Base-by-base conservation (phyloP, 37 sponge, comb jelly and placozoan species). In the Chondrosia reniformis region DNA sequence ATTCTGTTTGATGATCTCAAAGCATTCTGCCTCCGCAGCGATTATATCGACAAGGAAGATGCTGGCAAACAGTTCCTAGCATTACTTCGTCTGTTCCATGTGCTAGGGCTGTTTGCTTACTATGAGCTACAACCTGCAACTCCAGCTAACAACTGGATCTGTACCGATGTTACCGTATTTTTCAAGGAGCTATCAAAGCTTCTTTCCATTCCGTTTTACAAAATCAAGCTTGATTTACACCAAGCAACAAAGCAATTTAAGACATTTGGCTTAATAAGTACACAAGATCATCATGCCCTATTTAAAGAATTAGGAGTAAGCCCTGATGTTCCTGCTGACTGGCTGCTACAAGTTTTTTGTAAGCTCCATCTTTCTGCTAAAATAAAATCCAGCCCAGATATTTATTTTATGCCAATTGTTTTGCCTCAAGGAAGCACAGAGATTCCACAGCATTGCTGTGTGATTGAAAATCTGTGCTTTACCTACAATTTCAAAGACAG, bases 121-220 rank as follows among this genome's bases (percentile, higher is more conserved):
- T 69, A 43, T 6, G 43, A 69, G 1, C 43, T 69, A 4, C 38
- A 31, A 21, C n/a, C 15, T 2, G 21, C 41, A 41, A 41, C 72
- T 43, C 44, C 39, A 1, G 72, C 39, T 19, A n/a, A 41, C 41
- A 2, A 41, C n/a, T 69, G 41, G 24, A 44, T 69, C 37, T 69
- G 72, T 38, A 69, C 72, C n/a, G 72, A 69, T 38, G 41, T 24
- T 24, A 39, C 41, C 3, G 5, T 69, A 8, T 69, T 69, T 44
- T 9, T 34, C 19, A 69, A 24, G 72, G 72, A 69, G 4, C 44
- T 69, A 44, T 69, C 72, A 69, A 69, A 69, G 41, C 41, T 69
- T 13, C 72, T 69, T 10, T 13, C 72, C 24, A 39, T 69, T 38
- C 72, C 39, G 72, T 69, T 69, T 69, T 59, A 6, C 22, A 30